Conservation (phyloP, 2,888 invertebrate species). For the Sarcophaga subvicina region DNA sequence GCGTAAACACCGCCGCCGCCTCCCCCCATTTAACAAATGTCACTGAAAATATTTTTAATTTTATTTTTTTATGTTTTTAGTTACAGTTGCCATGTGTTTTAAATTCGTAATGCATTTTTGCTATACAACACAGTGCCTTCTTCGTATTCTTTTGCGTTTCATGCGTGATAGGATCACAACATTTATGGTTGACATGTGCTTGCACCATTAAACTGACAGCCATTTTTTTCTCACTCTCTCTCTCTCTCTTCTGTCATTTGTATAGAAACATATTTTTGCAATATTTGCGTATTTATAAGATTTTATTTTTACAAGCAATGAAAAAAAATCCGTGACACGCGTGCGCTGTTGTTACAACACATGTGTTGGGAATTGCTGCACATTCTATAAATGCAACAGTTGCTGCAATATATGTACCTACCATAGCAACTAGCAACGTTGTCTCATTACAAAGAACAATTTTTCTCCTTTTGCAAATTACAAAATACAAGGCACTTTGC, state of each 20-base stretch:
- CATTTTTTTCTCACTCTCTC: conserved; percentile 40
- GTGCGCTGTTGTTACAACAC: conserved; percentile 63
- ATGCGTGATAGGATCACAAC: conserved; percentile 49
- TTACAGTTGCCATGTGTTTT: conserved; percentile 31
- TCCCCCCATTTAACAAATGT: conserved; percentile 55
- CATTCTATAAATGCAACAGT: conserved; percentile 40
- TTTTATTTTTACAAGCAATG: conserved; percentile 29
- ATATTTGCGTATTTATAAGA: not conserved
- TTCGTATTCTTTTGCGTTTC: not conserved
- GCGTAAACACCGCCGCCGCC: conserved; percentile 38
- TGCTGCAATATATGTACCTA: conserved; percentile 22
- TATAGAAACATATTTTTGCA: not conserved
- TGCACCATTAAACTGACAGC: conserved; percentile 64
- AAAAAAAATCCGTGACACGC: conserved; percentile 60
- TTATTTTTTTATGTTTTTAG: not conserved
- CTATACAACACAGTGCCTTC: not conserved
- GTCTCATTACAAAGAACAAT: not conserved
- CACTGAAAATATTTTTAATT: conserved; percentile 40
- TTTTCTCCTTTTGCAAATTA: conserved; percentile 15
- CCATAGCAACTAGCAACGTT: not conserved
- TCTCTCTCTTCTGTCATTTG: not conserved
- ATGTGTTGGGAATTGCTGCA: conserved; percentile 46
- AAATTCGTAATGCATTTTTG: conserved; percentile 32
- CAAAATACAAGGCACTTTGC: not conserved
- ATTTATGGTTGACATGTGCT: conserved; percentile 64